phyloP scores from a whole-genome alignment of 1,140 invertebrate species.

The Tetramorium simillimum region DNA sequence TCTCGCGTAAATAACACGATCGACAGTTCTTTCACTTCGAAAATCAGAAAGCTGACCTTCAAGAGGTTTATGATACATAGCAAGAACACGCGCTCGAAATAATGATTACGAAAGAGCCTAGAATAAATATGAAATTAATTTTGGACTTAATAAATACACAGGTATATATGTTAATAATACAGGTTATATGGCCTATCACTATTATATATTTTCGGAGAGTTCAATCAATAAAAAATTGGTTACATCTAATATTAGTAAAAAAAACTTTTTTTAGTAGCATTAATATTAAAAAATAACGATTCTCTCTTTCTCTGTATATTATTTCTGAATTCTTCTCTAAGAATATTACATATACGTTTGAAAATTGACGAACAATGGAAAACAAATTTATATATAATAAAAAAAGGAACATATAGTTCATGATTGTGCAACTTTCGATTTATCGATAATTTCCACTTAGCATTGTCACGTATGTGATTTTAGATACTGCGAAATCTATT shows the following conservation, averaged over 20 bases:
- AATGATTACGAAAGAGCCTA: constrained; percentile 17
- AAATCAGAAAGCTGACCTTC: constrained; percentile 27
- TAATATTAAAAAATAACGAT: background rate
- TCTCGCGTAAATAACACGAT: constrained; percentile 44
- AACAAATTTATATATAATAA: background rate
- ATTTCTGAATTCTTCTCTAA: background rate
- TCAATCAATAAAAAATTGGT: background rate
- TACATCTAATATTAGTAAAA: background rate
- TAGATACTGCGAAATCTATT: constrained; percentile 38
- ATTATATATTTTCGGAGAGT: background rate
- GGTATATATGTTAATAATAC: background rate
- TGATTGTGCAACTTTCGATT: constrained; percentile 26
- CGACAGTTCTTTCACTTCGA: constrained; percentile 36
- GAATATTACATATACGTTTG: background rate
- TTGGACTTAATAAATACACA: background rate
- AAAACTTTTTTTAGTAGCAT: background rate
- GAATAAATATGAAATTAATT: background rate
- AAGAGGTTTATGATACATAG: background rate
- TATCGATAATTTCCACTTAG: constrained; percentile 25
- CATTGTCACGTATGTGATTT: constrained; percentile 39
- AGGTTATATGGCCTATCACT: background rate
- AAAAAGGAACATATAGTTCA: background rate
- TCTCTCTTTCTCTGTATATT: background rate
- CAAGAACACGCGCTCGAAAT: background rate
- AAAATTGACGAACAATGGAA: background rate